A percentile compares a stretch with the other conserved stretches of the same genome.
These are phyloP conservation scores for Ypsolopha sequella DNA, from an alignment of 2,888 invertebrate genomes.

Conservation along the genomic window DNA sequence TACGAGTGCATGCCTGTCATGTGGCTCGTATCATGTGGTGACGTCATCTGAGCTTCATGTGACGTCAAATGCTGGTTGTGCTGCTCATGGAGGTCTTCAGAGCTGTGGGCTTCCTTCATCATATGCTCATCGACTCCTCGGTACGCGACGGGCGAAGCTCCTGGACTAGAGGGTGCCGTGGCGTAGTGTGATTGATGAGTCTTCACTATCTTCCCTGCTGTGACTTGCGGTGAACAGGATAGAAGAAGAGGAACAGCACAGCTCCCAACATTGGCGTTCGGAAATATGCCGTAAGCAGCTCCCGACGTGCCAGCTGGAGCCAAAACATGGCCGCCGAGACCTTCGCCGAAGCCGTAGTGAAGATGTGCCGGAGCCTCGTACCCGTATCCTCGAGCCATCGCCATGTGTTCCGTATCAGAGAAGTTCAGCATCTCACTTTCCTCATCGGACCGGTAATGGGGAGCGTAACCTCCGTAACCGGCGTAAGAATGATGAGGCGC, in stretches of 20 bases:
- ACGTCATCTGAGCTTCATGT: background rate
- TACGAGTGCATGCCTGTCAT: background rate
- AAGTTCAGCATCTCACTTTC: slow-evolving; percentile 35
- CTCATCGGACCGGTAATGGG: slow-evolving; percentile 28
- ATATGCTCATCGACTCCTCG: slow-evolving; percentile 25
- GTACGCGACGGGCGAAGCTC: slow-evolving; percentile 16
- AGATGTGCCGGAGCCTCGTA: slow-evolving; percentile 8
- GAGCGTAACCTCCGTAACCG: background rate
- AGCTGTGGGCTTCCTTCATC: slow-evolving; percentile 16
- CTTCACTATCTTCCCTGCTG: slow-evolving; percentile 34
- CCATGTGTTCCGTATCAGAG: slow-evolving; percentile 37
- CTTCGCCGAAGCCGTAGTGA: slow-evolving; percentile 10
- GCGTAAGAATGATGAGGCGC: slow-evolving; percentile 10
- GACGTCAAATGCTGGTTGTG: background rate
- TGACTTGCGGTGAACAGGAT: slow-evolving; percentile 49
- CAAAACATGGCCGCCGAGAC: background rate
- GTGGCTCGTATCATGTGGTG: background rate
- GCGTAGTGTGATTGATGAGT: background rate
- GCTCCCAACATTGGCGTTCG: slow-evolving; percentile 37
- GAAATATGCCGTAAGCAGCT: slow-evolving; percentile 42
- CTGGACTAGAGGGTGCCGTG: slow-evolving; percentile 4
- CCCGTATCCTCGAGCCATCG: slow-evolving; percentile 29
- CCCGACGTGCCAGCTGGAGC: slow-evolving; percentile 17
- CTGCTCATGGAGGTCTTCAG: slow-evolving; percentile 19
- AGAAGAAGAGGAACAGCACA: slow-evolving; percentile 48